Conservation (phyloP, 1,140 invertebrate genomes). For the Tigriopus japonicus region DNA sequence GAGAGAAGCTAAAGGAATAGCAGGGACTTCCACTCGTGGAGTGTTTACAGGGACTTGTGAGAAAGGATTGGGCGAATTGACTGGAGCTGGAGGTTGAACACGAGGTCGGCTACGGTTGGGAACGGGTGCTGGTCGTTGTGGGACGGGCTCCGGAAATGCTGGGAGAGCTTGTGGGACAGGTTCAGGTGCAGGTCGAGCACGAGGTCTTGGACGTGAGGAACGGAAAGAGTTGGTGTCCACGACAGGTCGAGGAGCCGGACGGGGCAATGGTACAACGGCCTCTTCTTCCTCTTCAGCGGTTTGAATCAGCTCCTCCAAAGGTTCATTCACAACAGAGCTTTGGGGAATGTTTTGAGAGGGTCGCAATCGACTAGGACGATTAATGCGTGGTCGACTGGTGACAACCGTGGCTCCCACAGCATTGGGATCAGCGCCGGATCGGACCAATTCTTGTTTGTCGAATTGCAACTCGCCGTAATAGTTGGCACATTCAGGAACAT, state of each 20-base stretch:
- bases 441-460: background rate
- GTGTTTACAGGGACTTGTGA: background rate
- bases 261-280: too few species aligned
- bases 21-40: too few species aligned
- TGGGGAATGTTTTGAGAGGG: too few species aligned
- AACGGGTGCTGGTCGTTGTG: background rate
- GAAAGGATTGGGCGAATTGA: background rate
- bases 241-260: too few species aligned
- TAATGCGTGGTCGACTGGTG: background rate
- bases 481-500: conserved; percentile 60
- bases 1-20: too few species aligned
- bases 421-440: conserved; percentile 8
- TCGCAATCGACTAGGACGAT: background rate
- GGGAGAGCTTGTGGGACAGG: background rate
- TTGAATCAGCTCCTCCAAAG: too few species aligned
- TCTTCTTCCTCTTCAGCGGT: too few species aligned
- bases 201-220: too few species aligned
- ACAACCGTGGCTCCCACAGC: background rate
- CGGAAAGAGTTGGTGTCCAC: too few species aligned
- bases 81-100: background rate
- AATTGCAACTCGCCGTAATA: conserved; percentile 14
- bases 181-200: too few species aligned
- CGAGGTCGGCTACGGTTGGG: background rate
- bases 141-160: background rate
- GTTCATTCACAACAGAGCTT: too few species aligned